Percentiles rank a stretch among this genome's conserved stretches.
phyloP scores from a whole-genome alignment of 2,797 vertebrate species.

The Cetoscarus ocellatus region DNA sequence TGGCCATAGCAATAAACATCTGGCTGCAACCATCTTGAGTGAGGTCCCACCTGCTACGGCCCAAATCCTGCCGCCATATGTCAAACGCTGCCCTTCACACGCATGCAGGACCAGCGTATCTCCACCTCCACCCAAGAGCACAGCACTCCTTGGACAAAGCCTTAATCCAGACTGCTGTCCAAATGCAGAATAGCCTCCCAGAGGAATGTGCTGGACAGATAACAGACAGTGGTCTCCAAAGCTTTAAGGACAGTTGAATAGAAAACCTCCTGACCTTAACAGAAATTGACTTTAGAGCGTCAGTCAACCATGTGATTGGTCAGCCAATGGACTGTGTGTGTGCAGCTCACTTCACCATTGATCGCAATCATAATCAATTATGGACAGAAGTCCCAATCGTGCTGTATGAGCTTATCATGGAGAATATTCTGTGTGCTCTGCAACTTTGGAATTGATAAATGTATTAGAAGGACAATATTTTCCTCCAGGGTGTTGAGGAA shows the following conservation, averaged over 20 bases:
- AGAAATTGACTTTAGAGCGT: constrained; percentile 57
- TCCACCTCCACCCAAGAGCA: constrained; percentile 53
- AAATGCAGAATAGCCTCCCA: constrained; percentile 50
- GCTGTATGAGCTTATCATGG: constrained; percentile 29
- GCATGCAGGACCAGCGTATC: constrained; percentile 46
- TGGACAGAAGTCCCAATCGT: constrained; percentile 18
- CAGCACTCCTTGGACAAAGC: constrained; percentile 53
- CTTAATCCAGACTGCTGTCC: constrained; percentile 74
- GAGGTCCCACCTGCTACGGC: constrained; percentile 36
- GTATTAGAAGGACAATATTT: constrained; percentile 32
- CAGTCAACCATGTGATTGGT: constrained; percentile 77
- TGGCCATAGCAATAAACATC: constrained; percentile 39
- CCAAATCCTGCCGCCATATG: constrained; percentile 46
- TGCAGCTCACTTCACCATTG: constrained; percentile 56
- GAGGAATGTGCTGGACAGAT: constrained; percentile 74
- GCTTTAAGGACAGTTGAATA: constrained; percentile 46
- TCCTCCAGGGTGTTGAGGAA: constrained; percentile 10
- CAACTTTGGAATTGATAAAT: constrained; percentile 61
- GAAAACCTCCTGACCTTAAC: constrained; percentile 70
- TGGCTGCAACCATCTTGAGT: constrained; percentile 34
- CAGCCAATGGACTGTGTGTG: constrained; percentile 38
- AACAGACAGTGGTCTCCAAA: constrained; percentile 59
- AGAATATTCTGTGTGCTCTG: constrained; percentile 38
- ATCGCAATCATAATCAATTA: constrained; percentile 67
- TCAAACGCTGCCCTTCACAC: constrained; percentile 38